These are phyloP conservation scores for Parazoanthus swiftii DNA, from an alignment of 92 coral and sea anemone species.

Conservation along the genomic window DNA sequence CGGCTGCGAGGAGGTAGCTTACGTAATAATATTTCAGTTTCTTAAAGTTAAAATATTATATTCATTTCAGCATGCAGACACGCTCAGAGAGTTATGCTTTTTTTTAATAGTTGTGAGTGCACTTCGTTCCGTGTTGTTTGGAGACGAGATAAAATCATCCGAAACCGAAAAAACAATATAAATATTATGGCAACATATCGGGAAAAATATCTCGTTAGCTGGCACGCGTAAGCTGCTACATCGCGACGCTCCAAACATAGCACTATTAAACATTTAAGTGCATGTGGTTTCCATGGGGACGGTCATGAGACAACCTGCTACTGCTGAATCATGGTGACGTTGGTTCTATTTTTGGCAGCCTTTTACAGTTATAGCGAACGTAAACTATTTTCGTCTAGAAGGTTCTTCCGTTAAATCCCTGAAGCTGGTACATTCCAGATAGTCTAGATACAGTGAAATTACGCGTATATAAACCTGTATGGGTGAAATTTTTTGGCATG, in stretches of 20 bases:
- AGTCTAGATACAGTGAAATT: neutral
- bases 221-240: neutral
- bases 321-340: neutral
- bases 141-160: no score
- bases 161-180: no score
- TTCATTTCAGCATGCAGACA: no score
- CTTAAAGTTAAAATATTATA: no score
- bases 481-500: no score
- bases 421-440: neutral
- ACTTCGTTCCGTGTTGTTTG: no score
- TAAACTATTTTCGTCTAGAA: neutral
- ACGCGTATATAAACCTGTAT: no score
- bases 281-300: neutral
- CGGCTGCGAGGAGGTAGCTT: no score
- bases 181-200: neutral
- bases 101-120: no score
- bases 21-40: no score
- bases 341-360: neutral
- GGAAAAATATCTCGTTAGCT: neutral
- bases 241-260: neutral
- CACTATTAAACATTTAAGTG: neutral
- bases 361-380: no score
- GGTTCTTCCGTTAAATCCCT: neutral
- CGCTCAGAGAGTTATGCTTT: no score
- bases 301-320: neutral